Percentiles rank a stretch among this genome's conserved stretches.
These are phyloP conservation scores for Drosophila subsilvestris DNA, from an alignment of 2,888 invertebrate species.

Conservation along the genomic window DNA sequence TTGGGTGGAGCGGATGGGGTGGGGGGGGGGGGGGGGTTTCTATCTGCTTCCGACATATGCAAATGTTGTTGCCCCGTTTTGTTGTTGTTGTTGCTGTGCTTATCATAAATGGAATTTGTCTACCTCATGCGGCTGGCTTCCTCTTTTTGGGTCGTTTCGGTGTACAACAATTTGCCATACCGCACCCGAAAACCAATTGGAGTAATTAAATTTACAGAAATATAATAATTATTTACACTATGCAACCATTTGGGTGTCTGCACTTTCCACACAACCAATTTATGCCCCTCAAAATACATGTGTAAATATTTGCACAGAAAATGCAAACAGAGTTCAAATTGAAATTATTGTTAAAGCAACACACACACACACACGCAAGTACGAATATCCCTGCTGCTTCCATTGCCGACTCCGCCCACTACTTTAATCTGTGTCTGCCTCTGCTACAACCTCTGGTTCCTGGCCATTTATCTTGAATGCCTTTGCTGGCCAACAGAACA, in stretches of 20 bases:
- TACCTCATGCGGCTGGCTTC: not conserved
- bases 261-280: conserved; percentile 66
- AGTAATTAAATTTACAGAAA: conserved; percentile 71
- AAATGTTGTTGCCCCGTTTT: conserved; percentile 24
- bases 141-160: not conserved
- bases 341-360: conserved; percentile 56
- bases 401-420: too few relatives aligned
- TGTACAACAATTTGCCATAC: not conserved
- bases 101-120: conserved; percentile 17
- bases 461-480: conserved; percentile 39
- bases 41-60: conserved; percentile 46
- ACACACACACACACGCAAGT: not conserved
- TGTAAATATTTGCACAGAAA: conserved; percentile 66
- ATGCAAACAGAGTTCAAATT: conserved; percentile 58
- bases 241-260: conserved; percentile 36
- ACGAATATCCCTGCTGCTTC: not conserved
- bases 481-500: conserved; percentile 42
- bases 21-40: not conserved
- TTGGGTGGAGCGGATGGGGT: too few relatives aligned
- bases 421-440: not conserved
- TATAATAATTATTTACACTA: conserved; percentile 70
- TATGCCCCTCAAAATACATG: conserved; percentile 55
- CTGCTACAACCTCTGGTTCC: conserved; percentile 22
- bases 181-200: conserved; percentile 12
- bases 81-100: not conserved